Evolutionary conservation across 2,113 vertebrate species (phyloP), one percentile per base, ranked within the genome.

Genomic region (Crocuta crocuta): DNA sequence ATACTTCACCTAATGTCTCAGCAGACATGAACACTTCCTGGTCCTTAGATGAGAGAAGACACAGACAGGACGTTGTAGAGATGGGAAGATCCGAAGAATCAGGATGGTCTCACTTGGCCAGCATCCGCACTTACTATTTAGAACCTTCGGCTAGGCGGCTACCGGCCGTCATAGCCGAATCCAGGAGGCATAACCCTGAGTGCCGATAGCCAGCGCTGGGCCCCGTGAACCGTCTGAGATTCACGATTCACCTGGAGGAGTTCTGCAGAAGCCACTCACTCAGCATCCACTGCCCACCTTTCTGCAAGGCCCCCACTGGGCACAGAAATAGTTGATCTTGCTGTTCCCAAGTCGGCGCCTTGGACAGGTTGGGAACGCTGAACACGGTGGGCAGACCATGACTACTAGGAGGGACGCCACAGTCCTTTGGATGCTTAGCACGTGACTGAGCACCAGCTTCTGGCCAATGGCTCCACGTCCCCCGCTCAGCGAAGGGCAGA

Each of bases 141-240:
- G 71, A 39, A 17, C 16, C 35, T 39, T 78, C 13, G 6, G 31
- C 63, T 23, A 0, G 28, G 17, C 31, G 21, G 50, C 50, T 2
- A 0, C 15, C 4, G 65, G 39, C 53, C 10, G 0, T 48, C 16
- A 4, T 71, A 17, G 78, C 2, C 0, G n/a, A 35, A 21, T 4
- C 19, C 7, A 9, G 28, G 33, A 50, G 15, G 1, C 10, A 35
- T 0, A 7, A 24, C 21, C 23, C 24, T 6, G 9, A 12, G 13
- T 0, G 0, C 35, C 2, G 4, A 11, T 10, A 26, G 11, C 50
- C 48, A 2, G 16, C 23, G 0, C 12, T 0, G 13, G 35, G 35
- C 58, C 26, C 35, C 21, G 13, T 4, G 71, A 61, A 16, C 28
- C 31, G 48, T 31, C 89, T 19, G 5, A 35, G 88, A 26, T 35